These are phyloP conservation scores for Carabus problematicus DNA, from an alignment of 2,888 invertebrate genomes.

Conservation along the genomic window DNA sequence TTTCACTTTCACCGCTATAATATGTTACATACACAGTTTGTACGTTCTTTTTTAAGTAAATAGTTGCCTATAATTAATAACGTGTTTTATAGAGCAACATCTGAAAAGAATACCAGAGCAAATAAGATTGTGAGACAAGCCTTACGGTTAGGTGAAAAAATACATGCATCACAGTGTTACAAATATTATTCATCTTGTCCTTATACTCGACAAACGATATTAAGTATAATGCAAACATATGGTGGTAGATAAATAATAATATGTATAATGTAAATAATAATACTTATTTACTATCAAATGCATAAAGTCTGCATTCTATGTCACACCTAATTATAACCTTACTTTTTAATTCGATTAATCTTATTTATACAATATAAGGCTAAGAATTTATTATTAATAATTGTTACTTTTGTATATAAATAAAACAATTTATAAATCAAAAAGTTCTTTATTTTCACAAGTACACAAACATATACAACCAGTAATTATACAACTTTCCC, in stretches of 20 bases:
- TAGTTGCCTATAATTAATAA: neutral
- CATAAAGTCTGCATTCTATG: neutral
- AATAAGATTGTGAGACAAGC: constrained; percentile 53
- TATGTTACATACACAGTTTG: neutral
- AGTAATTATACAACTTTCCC: neutral
- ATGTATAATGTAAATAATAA: neutral
- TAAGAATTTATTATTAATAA: neutral
- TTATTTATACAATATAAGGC: no score
- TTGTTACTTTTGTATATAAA: constrained; percentile 20
- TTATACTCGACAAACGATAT: constrained; percentile 55
- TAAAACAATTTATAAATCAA: constrained; percentile 3
- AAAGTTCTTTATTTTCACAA: constrained; percentile 7
- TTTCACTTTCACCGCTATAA: neutral
- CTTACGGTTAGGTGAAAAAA: constrained; percentile 51
- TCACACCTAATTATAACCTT: no score
- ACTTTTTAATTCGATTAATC: no score
- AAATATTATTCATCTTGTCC: constrained; percentile 55
- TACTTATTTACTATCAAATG: neutral
- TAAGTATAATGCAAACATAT: constrained; percentile 51
- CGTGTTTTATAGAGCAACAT: constrained; percentile 42
- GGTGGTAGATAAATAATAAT: constrained; percentile 45
- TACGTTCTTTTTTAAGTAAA: neutral
- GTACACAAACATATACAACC: no score
- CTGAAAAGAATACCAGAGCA: constrained; percentile 49
- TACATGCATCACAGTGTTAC: constrained; percentile 50